Evolutionary conservation across 2,113 vertebrate species (phyloP).

Genomic region (Labeo catla): DNA sequence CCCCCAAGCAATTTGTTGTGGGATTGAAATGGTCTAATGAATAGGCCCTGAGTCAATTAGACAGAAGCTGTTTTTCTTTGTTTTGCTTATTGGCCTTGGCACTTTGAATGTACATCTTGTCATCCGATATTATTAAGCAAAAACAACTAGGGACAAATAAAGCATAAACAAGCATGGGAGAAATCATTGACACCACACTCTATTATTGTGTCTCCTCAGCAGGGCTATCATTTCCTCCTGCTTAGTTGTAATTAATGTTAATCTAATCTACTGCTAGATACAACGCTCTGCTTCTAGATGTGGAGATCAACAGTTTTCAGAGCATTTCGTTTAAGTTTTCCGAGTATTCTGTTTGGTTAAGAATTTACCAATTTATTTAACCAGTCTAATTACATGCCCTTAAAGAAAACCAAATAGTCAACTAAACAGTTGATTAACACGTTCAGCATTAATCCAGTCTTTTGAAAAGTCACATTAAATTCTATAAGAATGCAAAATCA

Average conservation of each 20-base stretch:
- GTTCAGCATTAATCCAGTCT: too few relatives aligned
- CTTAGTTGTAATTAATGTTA: slow-evolving; percentile 57
- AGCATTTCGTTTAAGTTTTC: background rate
- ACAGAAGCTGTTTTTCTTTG: slow-evolving; percentile 60
- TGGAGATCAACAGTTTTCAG: slow-evolving; percentile 13
- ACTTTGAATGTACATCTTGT: slow-evolving; percentile 66
- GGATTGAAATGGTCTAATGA: slow-evolving; percentile 69
- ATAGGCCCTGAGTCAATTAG: slow-evolving; percentile 70
- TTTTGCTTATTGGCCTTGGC: slow-evolving; percentile 58
- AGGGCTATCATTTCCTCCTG: slow-evolving; percentile 44
- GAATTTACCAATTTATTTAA: too few relatives aligned
- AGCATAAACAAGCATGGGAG: slow-evolving; percentile 58
- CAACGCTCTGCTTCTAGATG: slow-evolving; percentile 18
- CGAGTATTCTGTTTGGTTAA: background rate
- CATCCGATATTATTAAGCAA: slow-evolving; percentile 59
- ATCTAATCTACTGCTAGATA: slow-evolving; percentile 46
- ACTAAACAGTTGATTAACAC: too few relatives aligned
- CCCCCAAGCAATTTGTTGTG: slow-evolving; percentile 68
- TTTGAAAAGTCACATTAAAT: background rate
- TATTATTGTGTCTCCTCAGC: slow-evolving; percentile 41
- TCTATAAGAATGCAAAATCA: background rate
- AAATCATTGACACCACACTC: slow-evolving; percentile 45
- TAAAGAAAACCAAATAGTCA: background rate
- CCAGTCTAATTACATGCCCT: background rate
- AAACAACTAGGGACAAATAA: slow-evolving; percentile 53